Evolutionary conservation across 2,888 invertebrate species (phyloP).

Genomic region (Andrena dorsata): DNA sequence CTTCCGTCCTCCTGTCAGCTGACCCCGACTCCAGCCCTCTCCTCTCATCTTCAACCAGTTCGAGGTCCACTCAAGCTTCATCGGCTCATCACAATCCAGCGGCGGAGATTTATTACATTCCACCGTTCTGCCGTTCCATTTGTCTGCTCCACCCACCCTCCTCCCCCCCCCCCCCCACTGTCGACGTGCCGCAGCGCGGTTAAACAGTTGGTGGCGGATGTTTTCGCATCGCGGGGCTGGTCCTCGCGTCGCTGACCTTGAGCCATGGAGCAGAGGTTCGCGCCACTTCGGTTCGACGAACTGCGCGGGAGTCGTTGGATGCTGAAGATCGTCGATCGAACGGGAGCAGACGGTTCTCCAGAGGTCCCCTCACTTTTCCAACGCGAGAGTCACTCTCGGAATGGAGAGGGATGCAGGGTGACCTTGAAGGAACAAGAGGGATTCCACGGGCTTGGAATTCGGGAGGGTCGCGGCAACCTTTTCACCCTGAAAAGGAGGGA

Average conservation of each 20-base stretch:
- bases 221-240: slow-evolving; percentile 45
- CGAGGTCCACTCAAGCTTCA: neutral
- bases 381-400: neutral
- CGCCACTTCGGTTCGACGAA: slow-evolving; percentile 35
- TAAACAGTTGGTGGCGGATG: slow-evolving; percentile 14
- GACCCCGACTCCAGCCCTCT: slow-evolving; percentile 1
- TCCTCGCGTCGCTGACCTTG: slow-evolving; percentile 53
- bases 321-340: slow-evolving; percentile 25
- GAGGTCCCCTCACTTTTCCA: neutral
- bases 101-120: slow-evolving; percentile 38
- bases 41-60: neutral
- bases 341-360: neutral
- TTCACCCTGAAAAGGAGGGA: slow-evolving; percentile 20
- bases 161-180: slow-evolving; percentile 8
- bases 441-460: slow-evolving; percentile 20
- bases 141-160: neutral
- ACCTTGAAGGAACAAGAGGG: slow-evolving; percentile 33
- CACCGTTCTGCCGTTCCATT: neutral
- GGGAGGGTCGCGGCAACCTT: slow-evolving; percentile 36
- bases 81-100: slow-evolving; percentile 15
- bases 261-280: slow-evolving; percentile 9
- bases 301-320: neutral
- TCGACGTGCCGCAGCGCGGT: slow-evolving; percentile 31
- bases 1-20: slow-evolving; percentile 29
- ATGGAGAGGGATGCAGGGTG: neutral